A percentile compares a stretch with the other conserved stretches of the same genome.
Evolutionary conservation across 2,797 vertebrate genomes (phyloP).

Genomic region (Spondyliosoma cantharus): DNA sequence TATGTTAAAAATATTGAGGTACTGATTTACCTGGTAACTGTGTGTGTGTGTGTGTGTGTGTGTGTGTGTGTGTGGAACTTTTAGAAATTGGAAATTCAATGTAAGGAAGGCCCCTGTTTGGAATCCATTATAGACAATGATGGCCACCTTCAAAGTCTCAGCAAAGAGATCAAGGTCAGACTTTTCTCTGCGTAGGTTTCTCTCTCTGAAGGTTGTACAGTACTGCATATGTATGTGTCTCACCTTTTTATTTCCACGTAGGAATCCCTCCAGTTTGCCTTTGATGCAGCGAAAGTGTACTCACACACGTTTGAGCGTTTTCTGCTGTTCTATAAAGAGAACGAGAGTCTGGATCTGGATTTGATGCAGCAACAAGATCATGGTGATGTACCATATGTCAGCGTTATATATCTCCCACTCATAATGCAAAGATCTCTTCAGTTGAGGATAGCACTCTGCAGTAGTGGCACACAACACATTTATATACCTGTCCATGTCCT

Average conservation of each 20-base stretch:
- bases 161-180: conserved; percentile 85
- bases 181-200: background rate
- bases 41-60: conserved; percentile 39
- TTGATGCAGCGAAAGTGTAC: conserved; percentile 83
- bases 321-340: conserved; percentile 86
- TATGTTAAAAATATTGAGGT: background rate
- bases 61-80: conserved; percentile 46
- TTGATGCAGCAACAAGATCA: conserved; percentile 83
- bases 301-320: conserved; percentile 85
- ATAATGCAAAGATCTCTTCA: conserved; percentile 9
- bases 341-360: conserved; percentile 86
- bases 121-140: conserved; percentile 85
- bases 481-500: background rate
- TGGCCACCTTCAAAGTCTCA: conserved; percentile 78
- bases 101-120: conserved; percentile 83
- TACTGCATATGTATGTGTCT: background rate
- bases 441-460: background rate
- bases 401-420: conserved; percentile 13
- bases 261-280: conserved; percentile 84
- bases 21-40: background rate
- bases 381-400: conserved; percentile 74
- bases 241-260: conserved; percentile 54
- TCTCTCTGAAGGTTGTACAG: background rate
- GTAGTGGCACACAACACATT: background rate
- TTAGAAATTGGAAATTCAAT: conserved; percentile 76